Conservation (phyloP, 1,140 invertebrate genomes). For the Ruditapes philippinarum region DNA sequence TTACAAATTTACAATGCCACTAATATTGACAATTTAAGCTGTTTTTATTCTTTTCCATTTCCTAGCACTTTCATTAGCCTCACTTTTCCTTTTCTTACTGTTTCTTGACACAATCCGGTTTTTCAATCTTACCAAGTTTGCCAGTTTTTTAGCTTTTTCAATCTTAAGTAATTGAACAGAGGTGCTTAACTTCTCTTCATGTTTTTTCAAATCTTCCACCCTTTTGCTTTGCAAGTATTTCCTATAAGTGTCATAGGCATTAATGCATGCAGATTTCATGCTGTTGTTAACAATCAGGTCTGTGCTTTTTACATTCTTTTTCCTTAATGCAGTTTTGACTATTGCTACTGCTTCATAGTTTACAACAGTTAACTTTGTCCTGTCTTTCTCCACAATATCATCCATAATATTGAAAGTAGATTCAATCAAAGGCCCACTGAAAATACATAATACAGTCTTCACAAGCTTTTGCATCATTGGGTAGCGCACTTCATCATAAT, state of each 20-base stretch:
- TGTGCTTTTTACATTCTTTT: constrained; percentile 25
- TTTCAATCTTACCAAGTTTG: no score
- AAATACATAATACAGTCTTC: constrained; percentile 14
- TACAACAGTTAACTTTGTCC: constrained; percentile 32
- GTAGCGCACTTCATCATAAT: not conserved
- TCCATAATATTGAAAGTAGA: constrained; percentile 63
- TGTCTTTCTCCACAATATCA: constrained; percentile 61
- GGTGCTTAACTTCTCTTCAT: no score
- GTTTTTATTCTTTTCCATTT: no score
- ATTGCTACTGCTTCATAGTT: constrained; percentile 50
- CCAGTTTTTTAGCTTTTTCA: no score
- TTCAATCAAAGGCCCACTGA: constrained; percentile 46
- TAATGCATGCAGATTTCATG: not conserved
- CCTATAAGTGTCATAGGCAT: not conserved
- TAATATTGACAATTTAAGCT: no score
- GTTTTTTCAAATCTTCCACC: no score
- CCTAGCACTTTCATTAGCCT: no score
- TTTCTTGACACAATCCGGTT: no score
- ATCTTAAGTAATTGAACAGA: no score
- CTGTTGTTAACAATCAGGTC: not conserved
- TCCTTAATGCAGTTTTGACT: constrained; percentile 16
- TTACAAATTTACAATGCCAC: no score
- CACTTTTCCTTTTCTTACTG: no score
- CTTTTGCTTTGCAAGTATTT: not conserved
- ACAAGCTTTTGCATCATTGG: constrained; percentile 34